Base-by-base conservation (phyloP, 2,888 invertebrate genomes). In the Tipula lateralis region DNA sequence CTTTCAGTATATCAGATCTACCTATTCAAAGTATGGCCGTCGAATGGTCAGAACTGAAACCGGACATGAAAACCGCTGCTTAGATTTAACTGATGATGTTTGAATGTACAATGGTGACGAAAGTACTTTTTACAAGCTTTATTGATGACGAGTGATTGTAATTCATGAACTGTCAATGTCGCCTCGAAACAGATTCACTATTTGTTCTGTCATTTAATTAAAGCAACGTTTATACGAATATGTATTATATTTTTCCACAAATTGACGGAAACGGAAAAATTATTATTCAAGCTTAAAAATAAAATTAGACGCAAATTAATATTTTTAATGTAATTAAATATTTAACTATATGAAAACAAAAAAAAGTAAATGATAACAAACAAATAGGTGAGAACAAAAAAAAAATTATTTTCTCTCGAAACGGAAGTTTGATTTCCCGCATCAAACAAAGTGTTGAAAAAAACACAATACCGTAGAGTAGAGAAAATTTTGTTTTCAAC, bases 281-380 rank as follows among this genome's bases (percentile, higher is more conserved):
- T 66, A 66, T 66, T 66, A 66, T 24, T 66, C 66, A 66, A 66
- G 66, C 66, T 66, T 50, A 39, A 39, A 39, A 12, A 9, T 39
- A 4, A 39, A 39, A 39, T 39, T 39, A 39, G 2, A 39, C 39
- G 39, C n/a, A 39, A 39, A 39, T 39, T 44, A 24, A 24, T 24
- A 66, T 66, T 66, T 66, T 66, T 66, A 66, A n/a, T n/a, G n/a
- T n/a, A n/a, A 66, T 66, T 66, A 66, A 66, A 66, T 66, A 66
- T 66, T 66, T 66, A 66, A 24, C 39, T 39, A 39, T 1, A 16
- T 16, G 44, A 50, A 50, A 50, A 50, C 66, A 66, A 66, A 66
- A n/a, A n/a, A 44, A 7, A 66, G 9, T 7, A 24, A 66, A n/a
- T 7, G 66, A 66, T 24, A 66, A 66, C 24, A 66, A 66, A 66